phyloP scores from a whole-genome alignment of 1,140 invertebrate genomes.

The Orussus abietinus region DNA sequence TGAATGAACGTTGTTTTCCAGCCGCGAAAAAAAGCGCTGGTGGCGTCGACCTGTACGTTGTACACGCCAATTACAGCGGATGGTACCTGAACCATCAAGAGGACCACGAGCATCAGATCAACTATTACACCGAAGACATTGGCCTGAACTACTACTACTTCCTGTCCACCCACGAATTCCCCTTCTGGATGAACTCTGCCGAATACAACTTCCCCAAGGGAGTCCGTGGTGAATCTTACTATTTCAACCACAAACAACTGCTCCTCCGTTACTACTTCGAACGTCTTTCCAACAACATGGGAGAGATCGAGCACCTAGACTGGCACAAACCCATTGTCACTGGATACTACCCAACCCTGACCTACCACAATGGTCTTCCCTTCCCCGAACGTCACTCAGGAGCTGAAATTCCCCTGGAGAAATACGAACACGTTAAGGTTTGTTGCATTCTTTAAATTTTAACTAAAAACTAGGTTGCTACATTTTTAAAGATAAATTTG shows the following conservation, averaged over 20 bases:
- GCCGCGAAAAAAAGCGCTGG: conserved; percentile 20
- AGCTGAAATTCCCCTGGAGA: conserved; percentile 37
- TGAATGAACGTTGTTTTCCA: not conserved
- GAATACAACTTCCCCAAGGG: conserved; percentile 51
- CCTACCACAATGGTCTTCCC: conserved; percentile 61
- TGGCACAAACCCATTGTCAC: conserved; percentile 53
- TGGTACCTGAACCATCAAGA: conserved; percentile 51
- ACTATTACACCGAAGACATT: conserved; percentile 69
- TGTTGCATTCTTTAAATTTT: no score
- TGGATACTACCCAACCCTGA: conserved; percentile 62
- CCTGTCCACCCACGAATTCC: conserved; percentile 59
- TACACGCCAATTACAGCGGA: conserved; percentile 53
- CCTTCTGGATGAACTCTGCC: conserved; percentile 58
- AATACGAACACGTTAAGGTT: conserved; percentile 30
- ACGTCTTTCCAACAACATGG: conserved; percentile 61
- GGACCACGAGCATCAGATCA: conserved; percentile 52
- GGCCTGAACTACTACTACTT: conserved; percentile 67
- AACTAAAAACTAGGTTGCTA: conserved; percentile 7
- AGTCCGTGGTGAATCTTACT: conserved; percentile 62
- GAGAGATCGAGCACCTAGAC: conserved; percentile 58
- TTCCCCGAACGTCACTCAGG: conserved; percentile 59
- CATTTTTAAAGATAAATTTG: conserved; percentile 5
- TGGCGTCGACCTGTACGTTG: conserved; percentile 23
- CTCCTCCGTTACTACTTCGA: conserved; percentile 66
- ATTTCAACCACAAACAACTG: conserved; percentile 60